These are phyloP conservation scores for Pseudomugil gertrudae DNA, from an alignment of 2,797 vertebrate species.

Conservation along the genomic window DNA sequence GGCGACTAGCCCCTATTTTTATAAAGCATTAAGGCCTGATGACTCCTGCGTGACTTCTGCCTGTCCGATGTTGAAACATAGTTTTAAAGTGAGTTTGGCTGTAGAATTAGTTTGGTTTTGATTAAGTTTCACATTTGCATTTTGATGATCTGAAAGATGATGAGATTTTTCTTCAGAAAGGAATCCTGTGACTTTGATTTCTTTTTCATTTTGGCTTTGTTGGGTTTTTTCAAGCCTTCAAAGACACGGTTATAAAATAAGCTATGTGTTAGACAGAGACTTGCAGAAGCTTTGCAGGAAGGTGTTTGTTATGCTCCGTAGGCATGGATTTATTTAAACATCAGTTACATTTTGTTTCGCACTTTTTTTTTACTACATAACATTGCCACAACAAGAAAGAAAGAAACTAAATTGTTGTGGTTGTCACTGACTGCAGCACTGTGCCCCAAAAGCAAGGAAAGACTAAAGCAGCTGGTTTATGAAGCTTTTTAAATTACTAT, in stretches of 20 bases:
- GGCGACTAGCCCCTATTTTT: constrained; percentile 37
- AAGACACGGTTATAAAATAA: constrained; percentile 71
- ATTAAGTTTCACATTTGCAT: constrained; percentile 69
- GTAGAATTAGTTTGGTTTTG: constrained; percentile 63
- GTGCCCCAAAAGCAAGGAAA: constrained; percentile 17
- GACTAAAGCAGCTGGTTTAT: constrained; percentile 48
- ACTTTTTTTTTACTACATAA: constrained; percentile 26
- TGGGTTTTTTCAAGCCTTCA: constrained; percentile 73
- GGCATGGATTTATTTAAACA: constrained; percentile 51
- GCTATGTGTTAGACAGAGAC: constrained; percentile 49
- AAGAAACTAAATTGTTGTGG: constrained; percentile 33
- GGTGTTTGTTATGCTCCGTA: constrained; percentile 56
- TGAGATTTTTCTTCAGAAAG: constrained; percentile 70
- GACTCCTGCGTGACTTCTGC: constrained; percentile 59
- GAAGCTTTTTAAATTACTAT: constrained; percentile 58
- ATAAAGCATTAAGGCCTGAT: constrained; percentile 57
- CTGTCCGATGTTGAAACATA: constrained; percentile 55
- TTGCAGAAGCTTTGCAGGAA: constrained; percentile 47
- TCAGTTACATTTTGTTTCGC: constrained; percentile 25
- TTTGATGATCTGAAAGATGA: constrained; percentile 75
- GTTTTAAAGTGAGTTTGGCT: constrained; percentile 58
- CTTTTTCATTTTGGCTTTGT: constrained; percentile 72
- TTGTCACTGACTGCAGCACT: constrained; percentile 10
- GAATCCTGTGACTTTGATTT: constrained; percentile 67
- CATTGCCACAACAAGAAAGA: constrained; percentile 24